These are phyloP conservation scores for Disparrhopalites patrizii DNA, from an alignment of 2,888 invertebrate genomes.

Conservation along the genomic window DNA sequence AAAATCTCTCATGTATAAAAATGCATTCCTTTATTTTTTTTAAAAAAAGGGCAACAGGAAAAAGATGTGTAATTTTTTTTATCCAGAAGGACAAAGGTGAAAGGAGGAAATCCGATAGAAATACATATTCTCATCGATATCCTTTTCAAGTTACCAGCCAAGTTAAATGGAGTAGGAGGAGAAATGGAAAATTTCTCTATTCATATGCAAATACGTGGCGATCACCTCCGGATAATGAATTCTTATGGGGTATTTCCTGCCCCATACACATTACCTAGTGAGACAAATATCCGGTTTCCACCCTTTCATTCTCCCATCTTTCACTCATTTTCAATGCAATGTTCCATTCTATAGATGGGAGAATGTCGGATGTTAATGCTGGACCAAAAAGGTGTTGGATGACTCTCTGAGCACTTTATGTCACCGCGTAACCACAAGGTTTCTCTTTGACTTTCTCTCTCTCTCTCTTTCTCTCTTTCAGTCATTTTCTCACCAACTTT, in stretches of 20 bases:
- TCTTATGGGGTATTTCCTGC: conserved; percentile 31
- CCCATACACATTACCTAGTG: not conserved
- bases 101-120: too few relatives aligned
- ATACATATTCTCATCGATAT: too few relatives aligned
- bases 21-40: too few relatives aligned
- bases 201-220: conserved; percentile 41
- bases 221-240: conserved; percentile 38
- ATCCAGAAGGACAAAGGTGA: too few relatives aligned
- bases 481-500: not conserved
- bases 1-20: too few relatives aligned
- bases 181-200: too few relatives aligned
- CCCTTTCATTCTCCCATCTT: conserved; percentile 13
- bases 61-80: too few relatives aligned
- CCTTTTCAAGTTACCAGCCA: too few relatives aligned
- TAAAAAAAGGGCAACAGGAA: too few relatives aligned
- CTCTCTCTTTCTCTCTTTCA: not conserved
- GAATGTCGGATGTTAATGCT: not conserved
- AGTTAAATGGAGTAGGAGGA: too few relatives aligned
- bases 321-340: not conserved
- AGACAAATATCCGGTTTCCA: conserved; percentile 29
- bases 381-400: conserved; percentile 20
- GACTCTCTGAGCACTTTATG: conserved; percentile 29
- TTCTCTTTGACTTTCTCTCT: not conserved
- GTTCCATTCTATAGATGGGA: too few relatives aligned
- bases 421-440: not conserved